phyloP scores from a whole-genome alignment of 2,797 vertebrate species.

The Notolepis coatsorum region DNA sequence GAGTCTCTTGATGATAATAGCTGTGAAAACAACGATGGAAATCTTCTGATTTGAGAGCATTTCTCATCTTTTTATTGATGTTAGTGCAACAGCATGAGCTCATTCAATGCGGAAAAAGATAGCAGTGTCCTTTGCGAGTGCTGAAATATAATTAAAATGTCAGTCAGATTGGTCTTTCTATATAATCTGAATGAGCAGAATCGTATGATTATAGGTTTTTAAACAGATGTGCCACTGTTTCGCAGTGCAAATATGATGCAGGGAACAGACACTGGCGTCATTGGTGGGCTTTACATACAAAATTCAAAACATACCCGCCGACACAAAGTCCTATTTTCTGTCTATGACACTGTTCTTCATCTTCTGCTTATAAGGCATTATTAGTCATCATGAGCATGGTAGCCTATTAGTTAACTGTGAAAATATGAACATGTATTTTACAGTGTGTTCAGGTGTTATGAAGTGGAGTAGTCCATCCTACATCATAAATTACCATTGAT shows the following conservation, averaged over 20 bases:
- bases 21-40: slow-evolving; percentile 5
- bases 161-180: slow-evolving; percentile 23
- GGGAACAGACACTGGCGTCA: not conserved
- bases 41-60: slow-evolving; percentile 1
- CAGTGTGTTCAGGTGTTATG: too few species aligned
- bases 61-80: slow-evolving; percentile 17
- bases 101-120: slow-evolving; percentile 36
- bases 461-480: too few species aligned
- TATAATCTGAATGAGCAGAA: slow-evolving; percentile 18
- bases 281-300: not conserved
- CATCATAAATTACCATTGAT: too few species aligned
- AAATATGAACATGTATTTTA: too few species aligned
- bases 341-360: too few species aligned
- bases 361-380: too few species aligned
- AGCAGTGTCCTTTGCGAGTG: slow-evolving; percentile 9
- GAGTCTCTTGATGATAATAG: not conserved
- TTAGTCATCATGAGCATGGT: too few species aligned
- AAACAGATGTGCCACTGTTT: not conserved
- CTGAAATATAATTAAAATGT: slow-evolving; percentile 38
- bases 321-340: too few species aligned
- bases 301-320: too few species aligned
- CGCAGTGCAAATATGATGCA: not conserved
- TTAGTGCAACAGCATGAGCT: slow-evolving; percentile 18
- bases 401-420: too few species aligned
- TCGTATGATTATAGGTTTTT: not conserved